Conservation (phyloP, 2,113 vertebrate species). For the Oncorhynchus nerka region DNA sequence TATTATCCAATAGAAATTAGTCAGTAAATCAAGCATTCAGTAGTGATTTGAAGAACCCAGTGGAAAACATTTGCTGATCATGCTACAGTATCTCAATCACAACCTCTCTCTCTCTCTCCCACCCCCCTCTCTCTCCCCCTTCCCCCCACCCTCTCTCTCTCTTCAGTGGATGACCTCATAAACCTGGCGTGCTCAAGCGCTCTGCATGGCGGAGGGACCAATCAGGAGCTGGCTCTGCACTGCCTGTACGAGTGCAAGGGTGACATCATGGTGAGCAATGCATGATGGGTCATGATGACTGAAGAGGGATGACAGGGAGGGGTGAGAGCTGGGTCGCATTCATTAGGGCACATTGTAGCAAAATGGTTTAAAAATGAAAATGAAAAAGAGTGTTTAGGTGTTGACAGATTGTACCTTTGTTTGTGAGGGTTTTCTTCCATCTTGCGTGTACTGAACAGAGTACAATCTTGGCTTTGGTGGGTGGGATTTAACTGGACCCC, state of each 20-base stretch:
- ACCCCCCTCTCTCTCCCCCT: neutral
- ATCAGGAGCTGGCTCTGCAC: conserved; percentile 93
- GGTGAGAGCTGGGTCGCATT: neutral
- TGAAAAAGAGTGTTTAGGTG: neutral
- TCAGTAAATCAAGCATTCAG: neutral
- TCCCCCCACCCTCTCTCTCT: conserved; percentile 3
- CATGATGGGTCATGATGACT: conserved; percentile 20
- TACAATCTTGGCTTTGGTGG: too few species aligned
- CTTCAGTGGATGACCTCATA: conserved; percentile 88
- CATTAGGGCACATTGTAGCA: neutral
- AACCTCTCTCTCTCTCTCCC: neutral
- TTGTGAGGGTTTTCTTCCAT: too few species aligned
- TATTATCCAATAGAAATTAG: too few species aligned
- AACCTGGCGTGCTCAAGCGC: conserved; percentile 94
- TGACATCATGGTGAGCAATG: conserved; percentile 87
- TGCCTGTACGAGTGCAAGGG: conserved; percentile 89
- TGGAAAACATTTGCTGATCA: neutral
- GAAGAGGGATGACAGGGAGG: neutral
- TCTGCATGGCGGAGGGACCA: conserved; percentile 90
- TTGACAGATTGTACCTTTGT: neutral
- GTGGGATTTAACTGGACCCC: too few species aligned
- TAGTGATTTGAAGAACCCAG: neutral
- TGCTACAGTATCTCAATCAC: neutral
- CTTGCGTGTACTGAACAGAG: too few species aligned
- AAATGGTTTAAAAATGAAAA: neutral